Evolutionary conservation across 2,888 invertebrate species (phyloP), one percentile per base, ranked within the genome.

Genomic region (Drosophila borborema): DNA sequence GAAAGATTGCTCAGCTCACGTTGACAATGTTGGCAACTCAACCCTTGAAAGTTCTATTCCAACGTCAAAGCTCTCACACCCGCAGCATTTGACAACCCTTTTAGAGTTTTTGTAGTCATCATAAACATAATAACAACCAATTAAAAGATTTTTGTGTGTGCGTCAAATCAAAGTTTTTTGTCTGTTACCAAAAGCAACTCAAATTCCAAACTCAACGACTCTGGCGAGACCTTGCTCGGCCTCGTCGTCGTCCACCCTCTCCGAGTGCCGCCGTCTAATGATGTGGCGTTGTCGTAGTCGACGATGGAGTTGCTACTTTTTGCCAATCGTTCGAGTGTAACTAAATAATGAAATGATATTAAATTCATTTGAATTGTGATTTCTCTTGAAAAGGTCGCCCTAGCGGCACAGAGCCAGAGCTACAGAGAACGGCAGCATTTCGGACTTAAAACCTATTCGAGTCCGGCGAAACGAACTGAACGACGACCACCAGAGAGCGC

Each of bases 311-410:
- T 64, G 84, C 89, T 90, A 90, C 90, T 91, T 78, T 80, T 83
- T 89, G 89, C 81, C 75, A 90, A 80, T 89, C 89, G 83, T 75
- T 91, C 86, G 80, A 89, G 91, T 90, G 92, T 91, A 91, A 91
- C 83, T 90, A 91, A 90, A 90, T 92, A 92, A 92, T 91, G 86
- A 91, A 92, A 92, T 92, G 92, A 92, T 91, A 92, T 91, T 91
- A 92, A 91, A 92, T 92, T 91, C 90, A 90, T 91, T 91, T 91
- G 91, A 91, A 91, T 91, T 91, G 89, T 90, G 91, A 92, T 92
- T 92, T 91, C 91, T 92, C 86, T 90, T 88, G 91, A 92, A 91
- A 88, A 86, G 78, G 75, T 77, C 54, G 49, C 49, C 31, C 53
- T 28, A 3, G 28, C 28, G 28, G 28, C 28, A 28, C 54, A 58